These are phyloP conservation scores for Dione vanillae DNA, from an alignment of 2,888 invertebrate species.

Conservation along the genomic window DNA sequence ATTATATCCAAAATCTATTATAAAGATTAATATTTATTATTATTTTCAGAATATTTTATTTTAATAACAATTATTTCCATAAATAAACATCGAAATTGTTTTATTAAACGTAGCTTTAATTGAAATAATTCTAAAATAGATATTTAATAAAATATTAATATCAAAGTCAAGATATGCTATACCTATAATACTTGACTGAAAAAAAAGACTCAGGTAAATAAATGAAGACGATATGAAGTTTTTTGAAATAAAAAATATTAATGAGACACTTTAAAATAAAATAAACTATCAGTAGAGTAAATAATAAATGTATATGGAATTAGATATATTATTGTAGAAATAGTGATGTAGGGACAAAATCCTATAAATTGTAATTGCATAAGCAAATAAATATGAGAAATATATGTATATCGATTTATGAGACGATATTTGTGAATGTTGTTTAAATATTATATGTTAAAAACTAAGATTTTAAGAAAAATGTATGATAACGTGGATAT, in stretches of 20 bases:
- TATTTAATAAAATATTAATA: conserved; percentile 47
- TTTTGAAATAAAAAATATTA: conserved; percentile 15
- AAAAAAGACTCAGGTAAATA: conserved; percentile 57
- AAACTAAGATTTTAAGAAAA: conserved; percentile 8
- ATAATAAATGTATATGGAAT: conserved; percentile 18
- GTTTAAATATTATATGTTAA: conserved; percentile 9
- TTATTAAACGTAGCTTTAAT: conserved; percentile 47
- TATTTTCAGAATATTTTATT: neutral
- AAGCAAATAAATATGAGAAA: neutral
- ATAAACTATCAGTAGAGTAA: conserved; percentile 32
- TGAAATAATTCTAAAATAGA: conserved; percentile 62
- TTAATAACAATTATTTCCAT: conserved; percentile 18
- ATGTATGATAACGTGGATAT: neutral
- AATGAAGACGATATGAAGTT: conserved; percentile 49
- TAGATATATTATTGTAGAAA: conserved; percentile 22
- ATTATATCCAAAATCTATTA: neutral
- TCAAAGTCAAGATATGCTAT: conserved; percentile 33
- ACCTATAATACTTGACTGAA: conserved; percentile 58
- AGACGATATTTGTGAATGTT: conserved; percentile 7
- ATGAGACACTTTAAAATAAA: conserved; percentile 12
- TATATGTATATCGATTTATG: conserved; percentile 3
- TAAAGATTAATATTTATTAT: conserved; percentile 2
- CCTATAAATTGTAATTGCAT: conserved; percentile 20
- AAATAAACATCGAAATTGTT: conserved; percentile 47
- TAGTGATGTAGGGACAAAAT: conserved; percentile 10